A percentile compares a stretch with the other conserved stretches of the same genome.
Evolutionary conservation across 2,797 vertebrate genomes (phyloP).

Genomic region (Malacoctenus gilli): DNA sequence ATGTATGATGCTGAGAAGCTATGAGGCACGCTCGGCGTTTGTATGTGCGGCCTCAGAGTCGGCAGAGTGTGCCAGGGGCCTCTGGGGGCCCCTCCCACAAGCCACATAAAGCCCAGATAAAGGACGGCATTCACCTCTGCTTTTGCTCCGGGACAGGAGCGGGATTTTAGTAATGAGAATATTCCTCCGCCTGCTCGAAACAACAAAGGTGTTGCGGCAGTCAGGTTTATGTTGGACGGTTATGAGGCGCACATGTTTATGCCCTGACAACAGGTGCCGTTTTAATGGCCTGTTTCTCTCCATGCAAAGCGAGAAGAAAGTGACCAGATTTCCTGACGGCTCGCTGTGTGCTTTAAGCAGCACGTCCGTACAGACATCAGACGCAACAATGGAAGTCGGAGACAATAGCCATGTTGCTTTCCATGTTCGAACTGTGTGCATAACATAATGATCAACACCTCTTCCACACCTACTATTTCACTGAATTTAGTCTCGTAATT

Average conservation of each 20-base stretch:
- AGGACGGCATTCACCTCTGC: slow-evolving; percentile 42
- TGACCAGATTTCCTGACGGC: slow-evolving; percentile 34
- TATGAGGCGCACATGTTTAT: slow-evolving; percentile 55
- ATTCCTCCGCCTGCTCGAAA: slow-evolving; percentile 17
- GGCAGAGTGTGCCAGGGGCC: slow-evolving; percentile 67
- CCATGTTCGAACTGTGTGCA: neutral
- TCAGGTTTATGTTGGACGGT: slow-evolving; percentile 41
- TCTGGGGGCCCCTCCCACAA: slow-evolving; percentile 62
- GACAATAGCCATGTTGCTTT: slow-evolving; percentile 11
- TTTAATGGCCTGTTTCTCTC: slow-evolving; percentile 67
- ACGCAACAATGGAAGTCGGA: slow-evolving; percentile 25
- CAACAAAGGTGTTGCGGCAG: slow-evolving; percentile 43
- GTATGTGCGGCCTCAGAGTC: slow-evolving; percentile 68
- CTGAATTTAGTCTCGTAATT: slow-evolving; percentile 21
- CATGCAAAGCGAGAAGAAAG: slow-evolving; percentile 41
- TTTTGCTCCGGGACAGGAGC: slow-evolving; percentile 39
- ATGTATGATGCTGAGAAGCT: neutral
- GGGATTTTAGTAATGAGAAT: slow-evolving; percentile 28
- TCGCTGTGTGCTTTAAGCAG: slow-evolving; percentile 25
- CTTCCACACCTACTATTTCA: slow-evolving; percentile 4
- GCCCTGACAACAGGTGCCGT: slow-evolving; percentile 65
- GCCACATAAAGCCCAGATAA: slow-evolving; percentile 45
- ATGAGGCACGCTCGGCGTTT: slow-evolving; percentile 57
- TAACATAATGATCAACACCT: neutral
- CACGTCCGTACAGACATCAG: slow-evolving; percentile 20